Conservation (phyloP, 2,888 invertebrate species). For the Fragum fragum region DNA sequence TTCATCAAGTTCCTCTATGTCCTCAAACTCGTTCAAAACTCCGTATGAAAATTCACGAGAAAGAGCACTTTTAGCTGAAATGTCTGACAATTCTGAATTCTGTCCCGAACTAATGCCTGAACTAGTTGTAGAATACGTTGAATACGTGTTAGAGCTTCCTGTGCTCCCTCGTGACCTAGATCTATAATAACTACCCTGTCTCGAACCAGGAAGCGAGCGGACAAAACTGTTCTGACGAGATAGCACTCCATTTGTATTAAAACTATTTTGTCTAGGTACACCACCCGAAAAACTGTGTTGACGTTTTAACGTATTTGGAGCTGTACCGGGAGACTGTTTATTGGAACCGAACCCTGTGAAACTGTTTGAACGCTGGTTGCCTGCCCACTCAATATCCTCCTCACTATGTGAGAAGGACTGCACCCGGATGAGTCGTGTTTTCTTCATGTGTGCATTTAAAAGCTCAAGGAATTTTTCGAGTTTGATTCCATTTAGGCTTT, state of each 20-base stretch:
- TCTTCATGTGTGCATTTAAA: conserved; percentile 72
- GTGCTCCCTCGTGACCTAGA: conserved; percentile 66
- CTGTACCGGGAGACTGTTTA: background rate
- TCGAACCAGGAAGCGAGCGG: conserved; percentile 53
- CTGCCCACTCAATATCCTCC: conserved; percentile 52
- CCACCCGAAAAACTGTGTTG: conserved; percentile 62
- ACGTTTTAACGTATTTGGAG: conserved; percentile 41
- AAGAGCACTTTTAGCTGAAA: conserved; percentile 61
- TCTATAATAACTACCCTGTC: conserved; percentile 63
- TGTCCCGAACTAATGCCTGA: conserved; percentile 62
- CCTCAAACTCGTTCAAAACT: conserved; percentile 64
- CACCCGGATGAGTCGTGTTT: conserved; percentile 68
- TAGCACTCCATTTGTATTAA: conserved; percentile 33
- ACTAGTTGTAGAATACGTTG: conserved; percentile 64
- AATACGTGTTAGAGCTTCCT: conserved; percentile 64
- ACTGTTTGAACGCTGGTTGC: conserved; percentile 58
- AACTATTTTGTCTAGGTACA: conserved; percentile 32
- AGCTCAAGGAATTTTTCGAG: conserved; percentile 42
- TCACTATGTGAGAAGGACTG: conserved; percentile 66
- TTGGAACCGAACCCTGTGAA: conserved; percentile 60
- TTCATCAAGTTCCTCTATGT: conserved; percentile 66
- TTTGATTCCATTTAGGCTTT: conserved; percentile 35
- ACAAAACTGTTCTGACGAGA: conserved; percentile 62
- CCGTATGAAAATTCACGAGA: conserved; percentile 63
- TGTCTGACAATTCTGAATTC: conserved; percentile 50